Base-by-base conservation (phyloP, 2,888 invertebrate species). In the Neoascia interrupta region DNA sequence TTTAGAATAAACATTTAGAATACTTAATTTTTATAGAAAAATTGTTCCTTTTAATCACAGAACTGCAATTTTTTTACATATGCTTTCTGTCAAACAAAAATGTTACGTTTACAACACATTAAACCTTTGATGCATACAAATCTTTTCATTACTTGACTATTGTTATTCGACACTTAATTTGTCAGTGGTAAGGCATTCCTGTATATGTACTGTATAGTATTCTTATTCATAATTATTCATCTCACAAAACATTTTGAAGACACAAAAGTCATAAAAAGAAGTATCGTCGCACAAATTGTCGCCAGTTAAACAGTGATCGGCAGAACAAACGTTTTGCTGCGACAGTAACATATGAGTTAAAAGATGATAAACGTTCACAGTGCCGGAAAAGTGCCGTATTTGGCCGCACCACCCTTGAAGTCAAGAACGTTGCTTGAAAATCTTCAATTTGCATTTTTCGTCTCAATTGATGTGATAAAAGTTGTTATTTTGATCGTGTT, bases 311-410 rank as follows among this genome's bases (percentile, higher is more conserved):
- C 43, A 19, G n/a, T 15, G 41, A 37, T 60, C 68, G 13, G 16
- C 23, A 39, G 11, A 6, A 37, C 34, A 11, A 28, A 58, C 26
- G 56, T 18, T 68, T 18, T 3, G 15, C n/a, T 28, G 4, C 6
- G 18, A 23, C n/a, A 34, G 2, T 47, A 5, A n/a, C 19, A 23
- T 10, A n/a, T 2, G 19, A 5, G 10, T 41, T 15, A n/a, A n/a
- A 58, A 19, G 15, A 82, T 82, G 81, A 49, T 81, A 53, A 79
- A 82, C 43, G 79, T 81, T 5, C 74, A 81, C 41, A 81, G 74
- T 49, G 76, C 75, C 15, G 81, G 82, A 3, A 60, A 70, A 39
- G 68, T 61, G 23, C 68, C 68, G 11, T 82, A 82, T 23, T 41
- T 41, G 19, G 34, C 43, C 16, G 81, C 81, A 8, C 8, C 19